Conservation (phyloP, 2,797 vertebrate species). For the Pantherophis alleghaniensis region DNA sequence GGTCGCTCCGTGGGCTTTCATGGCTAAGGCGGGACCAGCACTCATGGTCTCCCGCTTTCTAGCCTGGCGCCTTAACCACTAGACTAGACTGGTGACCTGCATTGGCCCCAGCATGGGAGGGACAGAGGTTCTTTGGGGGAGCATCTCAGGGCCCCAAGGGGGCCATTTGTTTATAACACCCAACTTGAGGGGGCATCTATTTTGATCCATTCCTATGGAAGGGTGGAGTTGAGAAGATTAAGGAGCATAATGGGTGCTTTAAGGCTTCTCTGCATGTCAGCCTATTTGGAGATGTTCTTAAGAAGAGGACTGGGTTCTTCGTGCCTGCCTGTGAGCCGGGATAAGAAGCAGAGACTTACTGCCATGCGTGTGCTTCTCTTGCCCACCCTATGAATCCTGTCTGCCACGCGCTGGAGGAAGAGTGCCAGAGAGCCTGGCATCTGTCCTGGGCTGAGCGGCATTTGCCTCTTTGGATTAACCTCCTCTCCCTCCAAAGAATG, state of each 20-base stretch:
- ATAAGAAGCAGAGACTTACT: no score
- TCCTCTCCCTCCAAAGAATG: neutral
- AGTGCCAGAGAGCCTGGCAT: neutral
- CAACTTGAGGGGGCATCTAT: neutral
- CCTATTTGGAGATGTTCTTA: neutral
- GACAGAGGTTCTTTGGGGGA: neutral
- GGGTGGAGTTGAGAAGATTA: neutral
- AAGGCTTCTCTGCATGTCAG: neutral
- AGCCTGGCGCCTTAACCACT: no score
- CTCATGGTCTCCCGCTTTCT: no score
- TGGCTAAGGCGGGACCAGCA: no score
- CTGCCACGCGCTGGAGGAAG: no score
- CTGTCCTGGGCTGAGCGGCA: neutral
- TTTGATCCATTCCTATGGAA: neutral
- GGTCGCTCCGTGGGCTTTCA: no score
- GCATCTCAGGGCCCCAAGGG: neutral
- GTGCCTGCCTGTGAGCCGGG: neutral
- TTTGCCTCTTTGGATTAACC: neutral
- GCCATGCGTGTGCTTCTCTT: no score
- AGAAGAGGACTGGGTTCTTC: neutral
- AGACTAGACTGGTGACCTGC: no score
- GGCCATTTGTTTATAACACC: neutral
- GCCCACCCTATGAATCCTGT: no score
- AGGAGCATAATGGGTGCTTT: neutral
- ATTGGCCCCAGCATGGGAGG: neutral